phyloP scores from a whole-genome alignment of 2,888 invertebrate genomes.

The Trachelus iudaicus region DNA sequence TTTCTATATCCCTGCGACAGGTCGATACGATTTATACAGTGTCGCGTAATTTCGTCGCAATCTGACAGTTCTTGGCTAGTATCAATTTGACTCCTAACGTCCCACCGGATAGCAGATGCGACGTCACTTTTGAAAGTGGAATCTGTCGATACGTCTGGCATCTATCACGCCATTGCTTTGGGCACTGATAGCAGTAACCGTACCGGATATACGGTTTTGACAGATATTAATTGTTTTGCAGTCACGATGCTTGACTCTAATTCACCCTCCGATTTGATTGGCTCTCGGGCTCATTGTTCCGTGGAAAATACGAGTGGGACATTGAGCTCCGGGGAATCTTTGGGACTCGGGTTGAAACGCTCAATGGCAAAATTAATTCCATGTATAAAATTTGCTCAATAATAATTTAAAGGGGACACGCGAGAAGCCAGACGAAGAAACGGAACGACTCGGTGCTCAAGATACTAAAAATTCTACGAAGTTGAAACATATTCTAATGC shows the following conservation, averaged over 20 bases:
- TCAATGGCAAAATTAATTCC: background rate
- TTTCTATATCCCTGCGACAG: background rate
- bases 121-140: background rate
- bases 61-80: background rate
- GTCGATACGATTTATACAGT: background rate
- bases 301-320: background rate
- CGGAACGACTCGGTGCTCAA: background rate
- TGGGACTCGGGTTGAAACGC: background rate
- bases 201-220: background rate
- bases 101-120: background rate
- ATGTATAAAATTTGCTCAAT: background rate
- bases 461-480: background rate
- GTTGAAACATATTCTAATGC: background rate
- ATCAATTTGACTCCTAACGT: background rate
- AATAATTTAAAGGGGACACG: background rate
- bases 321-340: background rate
- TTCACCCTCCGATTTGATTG: background rate
- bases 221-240: background rate
- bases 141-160: slow-evolving; percentile 1
- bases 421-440: background rate
- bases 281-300: background rate
- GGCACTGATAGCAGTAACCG: background rate
- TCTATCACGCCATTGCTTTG: background rate
- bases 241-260: background rate
- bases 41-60: background rate